A percentile compares a stretch with the other conserved stretches of the same genome.
These are phyloP conservation scores for Eumacrocentrus americanus DNA, from an alignment of 2,888 invertebrate genomes.

Conservation along the genomic window DNA sequence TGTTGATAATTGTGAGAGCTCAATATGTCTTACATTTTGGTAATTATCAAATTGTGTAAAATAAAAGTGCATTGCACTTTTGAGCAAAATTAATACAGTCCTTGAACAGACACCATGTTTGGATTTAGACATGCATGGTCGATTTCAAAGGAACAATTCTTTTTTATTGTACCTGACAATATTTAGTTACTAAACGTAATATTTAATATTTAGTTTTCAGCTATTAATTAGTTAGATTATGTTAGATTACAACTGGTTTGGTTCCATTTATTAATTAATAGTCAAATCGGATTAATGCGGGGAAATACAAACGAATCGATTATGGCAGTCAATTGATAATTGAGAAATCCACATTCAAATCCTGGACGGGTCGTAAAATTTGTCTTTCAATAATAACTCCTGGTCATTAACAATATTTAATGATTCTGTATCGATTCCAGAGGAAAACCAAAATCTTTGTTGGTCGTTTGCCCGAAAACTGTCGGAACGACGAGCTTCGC, in stretches of 20 bases:
- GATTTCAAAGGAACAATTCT: slow-evolving; percentile 50
- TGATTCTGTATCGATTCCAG: slow-evolving; percentile 58
- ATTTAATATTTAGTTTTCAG: not conserved
- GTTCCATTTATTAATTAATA: too few relatives aligned
- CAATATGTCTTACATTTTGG: slow-evolving; percentile 33
- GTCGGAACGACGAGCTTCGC: slow-evolving; percentile 81
- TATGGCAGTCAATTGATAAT: too few relatives aligned
- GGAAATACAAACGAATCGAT: too few relatives aligned
- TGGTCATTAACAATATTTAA: not conserved
- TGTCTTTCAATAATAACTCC: not conserved
- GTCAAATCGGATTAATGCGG: too few relatives aligned
- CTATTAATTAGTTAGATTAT: not conserved
- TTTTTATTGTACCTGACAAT: not conserved
- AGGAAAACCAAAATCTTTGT: slow-evolving; percentile 87
- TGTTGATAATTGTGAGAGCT: slow-evolving; percentile 32
- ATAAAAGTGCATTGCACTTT: slow-evolving; percentile 24
- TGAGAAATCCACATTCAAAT: not conserved
- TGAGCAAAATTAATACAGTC: slow-evolving; percentile 49
- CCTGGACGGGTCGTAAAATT: not conserved
- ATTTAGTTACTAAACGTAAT: not conserved
- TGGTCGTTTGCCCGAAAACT: slow-evolving; percentile 86
- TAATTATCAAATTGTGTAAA: slow-evolving; percentile 21
- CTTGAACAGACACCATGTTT: slow-evolving; percentile 58
- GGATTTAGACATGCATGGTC: slow-evolving; percentile 45
- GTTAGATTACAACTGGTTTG: too few relatives aligned